These are phyloP conservation scores for Pelagia noctiluca DNA, from an alignment of 30 jellyfish, hydroid and myxozoan genomes.

Conservation along the genomic window DNA sequence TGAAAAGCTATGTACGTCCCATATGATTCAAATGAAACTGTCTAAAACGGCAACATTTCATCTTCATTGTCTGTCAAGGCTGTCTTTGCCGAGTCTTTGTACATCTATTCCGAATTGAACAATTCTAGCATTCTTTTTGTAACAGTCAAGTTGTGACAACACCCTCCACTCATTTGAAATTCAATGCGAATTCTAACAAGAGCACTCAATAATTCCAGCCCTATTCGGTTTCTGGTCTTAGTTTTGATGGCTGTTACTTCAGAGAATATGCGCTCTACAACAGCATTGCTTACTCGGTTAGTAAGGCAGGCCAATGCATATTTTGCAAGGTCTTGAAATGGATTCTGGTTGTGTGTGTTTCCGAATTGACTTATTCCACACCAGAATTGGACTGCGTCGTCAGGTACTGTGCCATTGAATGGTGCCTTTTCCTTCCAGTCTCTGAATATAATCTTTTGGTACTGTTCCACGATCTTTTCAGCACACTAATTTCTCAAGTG, in stretches of 20 bases:
- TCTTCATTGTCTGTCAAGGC: too few species aligned
- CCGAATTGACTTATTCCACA: background rate
- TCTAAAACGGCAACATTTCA: too few species aligned
- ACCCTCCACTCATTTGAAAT: constrained; percentile 28
- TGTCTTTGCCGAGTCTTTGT: too few species aligned
- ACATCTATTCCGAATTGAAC: too few species aligned
- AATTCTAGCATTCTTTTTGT: too few species aligned
- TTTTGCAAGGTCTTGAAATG: constrained; percentile 29
- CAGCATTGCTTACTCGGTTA: constrained; percentile 57
- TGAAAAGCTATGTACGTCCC: too few species aligned
- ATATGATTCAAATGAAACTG: too few species aligned
- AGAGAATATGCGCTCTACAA: constrained; percentile 53
- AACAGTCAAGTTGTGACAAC: constrained; percentile 61
- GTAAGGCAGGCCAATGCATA: constrained; percentile 39
- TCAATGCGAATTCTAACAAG: constrained; percentile 58
- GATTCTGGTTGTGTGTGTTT: too few species aligned
- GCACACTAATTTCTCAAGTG: constrained; percentile 28
- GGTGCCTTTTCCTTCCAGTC: constrained; percentile 50
- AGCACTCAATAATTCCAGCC: too few species aligned
- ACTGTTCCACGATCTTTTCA: constrained; percentile 55
- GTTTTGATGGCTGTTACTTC: constrained; percentile 49
- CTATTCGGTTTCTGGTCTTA: constrained; percentile 60
- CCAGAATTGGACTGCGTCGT: constrained; percentile 32
- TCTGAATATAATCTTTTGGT: constrained; percentile 34
- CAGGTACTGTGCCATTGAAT: constrained; percentile 31